Percentiles rank a stretch among this genome's conserved stretches.
Conservation (phyloP, 2,113 vertebrate genomes). For the Scolopax mira region DNA sequence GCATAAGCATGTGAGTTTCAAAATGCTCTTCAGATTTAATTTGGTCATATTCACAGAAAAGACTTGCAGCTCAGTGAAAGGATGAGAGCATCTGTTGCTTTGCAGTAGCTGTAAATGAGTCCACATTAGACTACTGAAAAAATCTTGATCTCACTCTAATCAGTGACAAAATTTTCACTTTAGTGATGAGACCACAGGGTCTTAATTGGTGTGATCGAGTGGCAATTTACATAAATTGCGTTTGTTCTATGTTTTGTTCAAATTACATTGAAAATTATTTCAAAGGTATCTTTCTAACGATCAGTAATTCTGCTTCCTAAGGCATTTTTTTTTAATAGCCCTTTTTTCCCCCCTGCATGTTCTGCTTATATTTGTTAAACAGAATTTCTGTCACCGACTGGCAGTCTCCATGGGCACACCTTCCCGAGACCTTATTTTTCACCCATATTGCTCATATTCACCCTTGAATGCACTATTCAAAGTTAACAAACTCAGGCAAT, state of each 20-base stretch:
- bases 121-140: not conserved
- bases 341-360: not conserved
- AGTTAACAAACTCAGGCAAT: not conserved
- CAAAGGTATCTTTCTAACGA: not conserved
- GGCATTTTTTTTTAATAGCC: not conserved
- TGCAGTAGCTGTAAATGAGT: not conserved
- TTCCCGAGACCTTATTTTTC: not conserved
- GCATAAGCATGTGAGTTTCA: not conserved
- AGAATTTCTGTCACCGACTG: not conserved
- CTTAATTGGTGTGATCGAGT: not conserved
- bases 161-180: not conserved
- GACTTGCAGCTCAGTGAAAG: not conserved
- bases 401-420: not conserved
- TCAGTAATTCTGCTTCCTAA: not conserved
- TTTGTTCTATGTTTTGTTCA: not conserved
- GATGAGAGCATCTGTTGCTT: not conserved
- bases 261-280: not conserved
- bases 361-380: not conserved
- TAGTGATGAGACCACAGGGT: not conserved
- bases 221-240: not conserved
- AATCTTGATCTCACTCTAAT: not conserved
- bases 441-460: accelerated
- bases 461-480: not conserved
- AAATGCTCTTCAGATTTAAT: not conserved
- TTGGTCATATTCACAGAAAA: not conserved